Conservation (phyloP, 37 sponge, comb jelly and placozoan genomes). For the Halisarca cf. caerulea region DNA sequence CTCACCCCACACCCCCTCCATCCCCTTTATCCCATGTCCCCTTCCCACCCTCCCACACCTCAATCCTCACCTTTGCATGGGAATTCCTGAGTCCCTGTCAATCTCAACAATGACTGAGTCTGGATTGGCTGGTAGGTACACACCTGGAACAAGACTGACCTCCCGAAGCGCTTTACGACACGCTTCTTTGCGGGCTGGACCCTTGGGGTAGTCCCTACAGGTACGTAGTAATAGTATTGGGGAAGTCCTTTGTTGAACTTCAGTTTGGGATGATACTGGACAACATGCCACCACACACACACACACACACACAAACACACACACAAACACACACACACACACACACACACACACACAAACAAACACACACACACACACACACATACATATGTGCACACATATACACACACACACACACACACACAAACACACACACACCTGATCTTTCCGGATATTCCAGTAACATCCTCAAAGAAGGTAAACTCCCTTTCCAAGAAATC, state of each 20-base stretch:
- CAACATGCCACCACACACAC: no score
- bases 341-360: no score
- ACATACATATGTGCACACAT: no score
- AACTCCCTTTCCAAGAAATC: conserved; percentile 94
- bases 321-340: no score
- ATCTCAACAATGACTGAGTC: conserved; percentile 88
- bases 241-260: no score
- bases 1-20: no score
- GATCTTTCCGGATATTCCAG: conserved; percentile 90
- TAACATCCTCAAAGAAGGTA: conserved; percentile 91
- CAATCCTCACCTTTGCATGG: conserved; percentile 91
- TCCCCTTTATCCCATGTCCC: no score
- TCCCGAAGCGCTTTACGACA: conserved; percentile 77
- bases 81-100: conserved; percentile 89
- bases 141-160: conserved; percentile 77
- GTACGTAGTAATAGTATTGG: background rate
- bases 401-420: background rate
- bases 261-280: no score
- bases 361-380: no score
- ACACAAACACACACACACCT: conserved; percentile 27
- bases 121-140: conserved; percentile 95
- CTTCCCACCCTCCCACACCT: no score
- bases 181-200: conserved; percentile 76
- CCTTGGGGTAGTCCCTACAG: conserved; percentile 74
- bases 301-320: no score